phyloP scores from a whole-genome alignment of 1,140 invertebrate species.

The Manduca sexta region DNA sequence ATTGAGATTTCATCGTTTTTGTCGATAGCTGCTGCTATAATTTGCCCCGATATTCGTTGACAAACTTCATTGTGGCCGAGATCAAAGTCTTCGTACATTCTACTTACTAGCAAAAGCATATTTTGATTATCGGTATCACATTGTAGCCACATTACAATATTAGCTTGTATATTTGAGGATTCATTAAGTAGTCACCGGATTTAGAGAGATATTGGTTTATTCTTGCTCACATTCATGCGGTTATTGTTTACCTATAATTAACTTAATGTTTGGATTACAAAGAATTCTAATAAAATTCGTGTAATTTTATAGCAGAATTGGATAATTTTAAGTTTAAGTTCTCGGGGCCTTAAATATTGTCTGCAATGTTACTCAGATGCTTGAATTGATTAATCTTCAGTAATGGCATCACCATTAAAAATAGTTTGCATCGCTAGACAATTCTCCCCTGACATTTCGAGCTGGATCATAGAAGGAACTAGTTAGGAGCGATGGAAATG shows the following conservation, averaged over 20 bases:
- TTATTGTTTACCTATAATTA: constrained; percentile 52
- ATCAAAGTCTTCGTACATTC: constrained; percentile 44
- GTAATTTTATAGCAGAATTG: constrained; percentile 65
- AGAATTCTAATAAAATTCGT: constrained; percentile 69
- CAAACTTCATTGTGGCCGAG: constrained; percentile 64
- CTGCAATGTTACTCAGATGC: constrained; percentile 38
- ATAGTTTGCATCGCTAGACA: constrained; percentile 43
- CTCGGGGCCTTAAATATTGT: constrained; percentile 17
- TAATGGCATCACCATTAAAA: constrained; percentile 45
- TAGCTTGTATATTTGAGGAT: constrained; percentile 1
- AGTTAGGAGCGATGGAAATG: constrained; percentile 91
- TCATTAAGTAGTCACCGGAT: constrained; percentile 26
- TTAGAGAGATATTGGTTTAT: constrained; percentile 23
- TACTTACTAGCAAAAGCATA: constrained; percentile 64
- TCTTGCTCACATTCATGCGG: constrained; percentile 50
- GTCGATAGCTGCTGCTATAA: constrained; percentile 31
- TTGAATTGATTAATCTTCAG: constrained; percentile 36
- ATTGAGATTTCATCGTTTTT: constrained; percentile 47
- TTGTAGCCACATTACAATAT: constrained; percentile 49
- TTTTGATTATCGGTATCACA: constrained; percentile 62
- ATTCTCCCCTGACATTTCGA: constrained; percentile 34
- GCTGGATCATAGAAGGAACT: constrained; percentile 38
- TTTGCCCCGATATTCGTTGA: constrained; percentile 56
- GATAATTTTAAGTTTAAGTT: constrained; percentile 45
- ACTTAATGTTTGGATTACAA: constrained; percentile 60